Percentiles rank a stretch among this genome's conserved stretches.
phyloP scores from a whole-genome alignment of 2,797 vertebrate species.

The Anolis apletophallus region DNA sequence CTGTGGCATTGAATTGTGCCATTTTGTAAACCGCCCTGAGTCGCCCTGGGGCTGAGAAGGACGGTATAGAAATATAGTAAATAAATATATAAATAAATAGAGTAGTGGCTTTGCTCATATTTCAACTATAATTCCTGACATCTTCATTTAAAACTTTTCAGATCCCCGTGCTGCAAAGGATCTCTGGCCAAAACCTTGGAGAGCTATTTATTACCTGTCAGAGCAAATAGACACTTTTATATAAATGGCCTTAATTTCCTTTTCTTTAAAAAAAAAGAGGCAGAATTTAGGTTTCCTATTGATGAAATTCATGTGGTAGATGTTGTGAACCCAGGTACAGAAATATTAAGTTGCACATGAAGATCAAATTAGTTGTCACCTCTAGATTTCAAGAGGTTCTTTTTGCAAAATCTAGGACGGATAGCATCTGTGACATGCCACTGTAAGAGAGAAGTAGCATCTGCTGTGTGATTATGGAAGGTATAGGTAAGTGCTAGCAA shows the following conservation, averaged over 20 bases:
- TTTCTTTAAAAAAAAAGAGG: too few species aligned
- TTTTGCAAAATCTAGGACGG: background rate
- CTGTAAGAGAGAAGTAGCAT: background rate
- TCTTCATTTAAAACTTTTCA: constrained; percentile 3
- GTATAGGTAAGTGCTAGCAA: background rate
- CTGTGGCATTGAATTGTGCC: too few species aligned
- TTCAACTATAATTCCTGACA: background rate
- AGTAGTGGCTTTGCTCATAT: background rate
- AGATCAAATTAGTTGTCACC: background rate
- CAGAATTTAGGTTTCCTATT: background rate
- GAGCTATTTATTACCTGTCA: background rate
- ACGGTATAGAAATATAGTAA: too few species aligned
- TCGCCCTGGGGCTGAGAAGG: too few species aligned
- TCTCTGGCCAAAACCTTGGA: background rate
- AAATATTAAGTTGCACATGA: background rate
- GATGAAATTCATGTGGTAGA: background rate
- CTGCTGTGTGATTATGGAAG: background rate
- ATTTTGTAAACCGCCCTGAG: too few species aligned
- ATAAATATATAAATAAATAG: too few species aligned
- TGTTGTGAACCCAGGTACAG: background rate
- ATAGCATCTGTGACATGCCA: background rate
- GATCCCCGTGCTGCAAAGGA: background rate
- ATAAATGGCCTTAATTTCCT: background rate
- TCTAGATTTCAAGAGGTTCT: background rate
- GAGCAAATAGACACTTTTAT: background rate